These are phyloP conservation scores for Cheilosia pagana DNA, from an alignment of 2,888 invertebrate genomes.

Conservation along the genomic window DNA sequence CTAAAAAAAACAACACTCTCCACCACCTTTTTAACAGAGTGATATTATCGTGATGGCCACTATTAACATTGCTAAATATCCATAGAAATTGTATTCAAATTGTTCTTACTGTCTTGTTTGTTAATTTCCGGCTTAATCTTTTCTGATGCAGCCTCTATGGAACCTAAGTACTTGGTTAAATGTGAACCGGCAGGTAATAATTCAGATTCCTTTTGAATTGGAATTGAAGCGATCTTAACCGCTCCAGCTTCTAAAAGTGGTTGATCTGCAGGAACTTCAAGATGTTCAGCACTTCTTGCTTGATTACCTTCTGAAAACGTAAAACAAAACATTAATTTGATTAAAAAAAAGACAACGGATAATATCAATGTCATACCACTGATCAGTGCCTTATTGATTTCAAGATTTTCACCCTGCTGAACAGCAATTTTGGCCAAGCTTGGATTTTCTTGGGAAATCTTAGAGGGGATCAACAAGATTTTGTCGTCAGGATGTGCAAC, in stretches of 20 bases:
- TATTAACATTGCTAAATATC: no score
- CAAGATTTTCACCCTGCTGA: neutral
- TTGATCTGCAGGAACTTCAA: conserved; percentile 1
- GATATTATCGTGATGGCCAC: no score
- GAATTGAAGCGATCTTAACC: neutral
- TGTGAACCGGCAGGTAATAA: conserved; percentile 6
- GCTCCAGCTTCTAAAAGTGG: neutral
- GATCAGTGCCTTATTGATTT: neutral
- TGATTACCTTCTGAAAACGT: conserved; percentile 11
- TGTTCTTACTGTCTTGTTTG: conserved; percentile 27
- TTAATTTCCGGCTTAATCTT: conserved; percentile 5
- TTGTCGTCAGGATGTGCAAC: conserved; percentile 59
- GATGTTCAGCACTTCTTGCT: conserved; percentile 24
- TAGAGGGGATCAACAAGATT: conserved; percentile 2
- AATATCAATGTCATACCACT: conserved; percentile 16
- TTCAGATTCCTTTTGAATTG: conserved; percentile 14
- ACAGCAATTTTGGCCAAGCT: conserved; percentile 2
- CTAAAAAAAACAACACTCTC: no score
- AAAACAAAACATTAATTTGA: neutral
- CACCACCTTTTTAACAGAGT: no score
- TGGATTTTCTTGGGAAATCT: neutral
- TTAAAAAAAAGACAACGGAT: neutral
- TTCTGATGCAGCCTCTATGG: conserved; percentile 13
- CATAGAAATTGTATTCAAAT: neutral
- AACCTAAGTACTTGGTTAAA: conserved; percentile 41